Evolutionary conservation across 2,888 invertebrate species (phyloP), one percentile per base, ranked within the genome.

Genomic region (Mimumesa dahlbomi): DNA sequence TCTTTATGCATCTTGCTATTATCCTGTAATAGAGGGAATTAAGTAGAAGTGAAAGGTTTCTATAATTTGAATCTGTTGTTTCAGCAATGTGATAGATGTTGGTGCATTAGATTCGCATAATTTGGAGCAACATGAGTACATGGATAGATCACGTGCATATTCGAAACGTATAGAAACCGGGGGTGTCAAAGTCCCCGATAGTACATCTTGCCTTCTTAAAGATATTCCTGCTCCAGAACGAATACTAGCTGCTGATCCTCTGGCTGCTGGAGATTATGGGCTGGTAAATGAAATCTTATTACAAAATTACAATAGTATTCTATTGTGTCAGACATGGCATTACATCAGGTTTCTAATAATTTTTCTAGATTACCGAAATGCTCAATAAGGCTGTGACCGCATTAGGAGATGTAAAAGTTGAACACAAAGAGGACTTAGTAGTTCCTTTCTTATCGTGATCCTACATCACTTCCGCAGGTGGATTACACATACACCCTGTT

Each of bases 21-120:
- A 18, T 34, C 29, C 29, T 11, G n/a, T 6, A 21, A 2, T 6
- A 18, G 1, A 9, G 61, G 11, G 1, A 38, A 21, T 13, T 5
- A 25, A 25, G 7, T 25, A 25, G 34, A n/a, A n/a, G n/a, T 1
- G n/a, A 11, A n/a, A 34, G 9, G 34, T 1, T 4, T 34, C 3
- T 34, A n/a, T 9, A 11, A 34, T 40, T 14, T 1, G 6, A 22
- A 9, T 25, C 7, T 45, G 56, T 42, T 3, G 18, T 90, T 91
- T 6, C 90, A 97, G 97, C 66, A 96, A 97, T 90, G 96, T 97
- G 66, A 97, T 97, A 84, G 97, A 97, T 91, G 97, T 97, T n/a
- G 95, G 96, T 52, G 96, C 97, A 1, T 91, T 97, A 78, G 97
- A 97, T 73, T 94, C 96, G 7, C 96, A 96, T 88, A 94, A 95